Conservation (phyloP, 2,797 vertebrate genomes). For the Pogoniulus pusillus region DNA sequence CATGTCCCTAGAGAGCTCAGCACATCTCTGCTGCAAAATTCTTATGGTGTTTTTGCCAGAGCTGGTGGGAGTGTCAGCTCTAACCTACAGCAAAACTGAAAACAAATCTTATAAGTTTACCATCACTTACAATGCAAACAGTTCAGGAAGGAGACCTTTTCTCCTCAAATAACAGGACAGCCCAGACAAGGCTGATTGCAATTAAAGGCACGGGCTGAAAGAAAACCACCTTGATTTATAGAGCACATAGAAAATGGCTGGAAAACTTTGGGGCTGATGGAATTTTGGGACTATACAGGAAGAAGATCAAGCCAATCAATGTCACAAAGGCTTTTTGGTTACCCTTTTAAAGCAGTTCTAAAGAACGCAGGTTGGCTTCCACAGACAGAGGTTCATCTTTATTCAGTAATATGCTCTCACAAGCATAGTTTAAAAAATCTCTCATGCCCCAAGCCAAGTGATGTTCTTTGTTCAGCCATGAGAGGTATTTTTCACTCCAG, state of each 20-base stretch:
- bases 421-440: not conserved
- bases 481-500: conserved; percentile 44
- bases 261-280: not conserved
- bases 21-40: not conserved
- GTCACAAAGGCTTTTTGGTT: not conserved
- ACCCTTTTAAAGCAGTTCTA: not conserved
- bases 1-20: not conserved
- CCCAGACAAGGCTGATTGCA: not conserved
- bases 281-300: not conserved
- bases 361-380: not conserved
- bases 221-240: not conserved
- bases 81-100: not conserved
- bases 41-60: not conserved
- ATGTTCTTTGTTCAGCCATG: conserved; percentile 7
- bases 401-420: too few relatives aligned
- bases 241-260: not conserved
- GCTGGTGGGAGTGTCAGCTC: not conserved
- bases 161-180: not conserved
- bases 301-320: not conserved
- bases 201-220: not conserved
- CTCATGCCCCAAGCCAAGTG: conserved; percentile 7
- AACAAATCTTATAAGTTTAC: not conserved
- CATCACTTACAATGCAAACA: not conserved
- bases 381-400: conserved; percentile 27
- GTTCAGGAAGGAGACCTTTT: not conserved